Evolutionary conservation across 1,140 invertebrate genomes (phyloP), one percentile per base, ranked within the genome.

Genomic region (Aphelinus atriplicis): DNA sequence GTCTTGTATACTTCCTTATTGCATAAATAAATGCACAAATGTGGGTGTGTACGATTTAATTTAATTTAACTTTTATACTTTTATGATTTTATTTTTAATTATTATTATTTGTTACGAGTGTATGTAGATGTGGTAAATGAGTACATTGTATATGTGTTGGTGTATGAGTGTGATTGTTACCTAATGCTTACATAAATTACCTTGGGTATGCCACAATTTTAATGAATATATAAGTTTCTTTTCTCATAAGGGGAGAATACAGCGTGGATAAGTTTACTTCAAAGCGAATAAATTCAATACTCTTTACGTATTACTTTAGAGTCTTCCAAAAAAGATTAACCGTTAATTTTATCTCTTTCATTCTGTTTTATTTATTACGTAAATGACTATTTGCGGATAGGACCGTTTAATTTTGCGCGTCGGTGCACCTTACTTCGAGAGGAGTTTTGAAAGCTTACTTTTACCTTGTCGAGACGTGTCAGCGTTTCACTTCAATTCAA

Each of bases 121-220:
- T 46, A 55, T 65, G 65, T 56, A 48, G 3, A 55, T 53, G 26
- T 53, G 48, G 47, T 57, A 9, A 43, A 45, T 46, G 26, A 7
- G 58, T 60, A n/a, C 42, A 26, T 26, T 26, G 50, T 7, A 43
- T 62, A 26, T 53, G 46, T 50, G 45, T 57, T 50, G 7, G 3
- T 57, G 62, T 65, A 65, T 3, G 10, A 58, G 53, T 43, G 50
- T 75, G 10, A 69, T 7, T 56, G 57, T 77, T 77, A 73, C 61
- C 70, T 76, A 76, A 76, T 71, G 69, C 69, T 77, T 77, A 77
- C 66, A 73, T 77, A 77, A 77, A 77, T 73, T 77, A 73, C 75
- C 66, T 76, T 67, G 75, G 71, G 65, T 73, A 76, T 71, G 69
- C 70, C 70, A 67, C 50, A 53, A 72, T 76, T 76, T 58, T 48